These are phyloP conservation scores for Drosophila novamexicana DNA, from an alignment of 1,140 invertebrate genomes.

Conservation along the genomic window DNA sequence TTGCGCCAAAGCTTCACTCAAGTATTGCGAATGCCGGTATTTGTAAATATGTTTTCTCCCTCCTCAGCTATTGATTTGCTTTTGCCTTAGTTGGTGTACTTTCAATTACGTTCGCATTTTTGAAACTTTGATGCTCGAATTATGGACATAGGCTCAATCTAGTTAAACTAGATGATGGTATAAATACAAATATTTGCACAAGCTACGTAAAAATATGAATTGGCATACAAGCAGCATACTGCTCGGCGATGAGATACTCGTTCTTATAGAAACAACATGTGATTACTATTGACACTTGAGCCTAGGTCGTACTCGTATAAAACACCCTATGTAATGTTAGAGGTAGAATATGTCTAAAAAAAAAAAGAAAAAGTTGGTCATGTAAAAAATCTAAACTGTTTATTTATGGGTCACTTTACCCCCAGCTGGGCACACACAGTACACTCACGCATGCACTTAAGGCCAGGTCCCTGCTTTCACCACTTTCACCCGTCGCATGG, in stretches of 20 bases:
- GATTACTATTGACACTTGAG: conserved; percentile 11
- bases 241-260: background rate
- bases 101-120: conserved; percentile 66
- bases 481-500: conserved; percentile 46
- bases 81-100: conserved; percentile 66
- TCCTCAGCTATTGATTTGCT: conserved; percentile 52
- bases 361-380: conserved; percentile 37
- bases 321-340: conserved; percentile 19
- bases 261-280: too few relatives aligned
- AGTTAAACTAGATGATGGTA: conserved; percentile 40
- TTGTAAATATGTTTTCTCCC: conserved; percentile 49
- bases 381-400: conserved; percentile 65
- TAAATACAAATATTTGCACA: conserved; percentile 54
- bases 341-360: background rate
- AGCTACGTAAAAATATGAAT: conserved; percentile 25
- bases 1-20: conserved; percentile 13
- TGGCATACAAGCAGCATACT: background rate
- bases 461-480: conserved; percentile 47
- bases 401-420: conserved; percentile 78
- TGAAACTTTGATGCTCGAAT: conserved; percentile 33
- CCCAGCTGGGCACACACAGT: conserved; percentile 59
- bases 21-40: conserved; percentile 20
- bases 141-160: conserved; percentile 5
- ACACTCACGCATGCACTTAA: conserved; percentile 46
- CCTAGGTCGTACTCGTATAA: background rate